Percentiles rank a stretch among this genome's conserved stretches.
These are phyloP conservation scores for Prietella phreatophila DNA, from an alignment of 2,113 vertebrate species.

Conservation along the genomic window DNA sequence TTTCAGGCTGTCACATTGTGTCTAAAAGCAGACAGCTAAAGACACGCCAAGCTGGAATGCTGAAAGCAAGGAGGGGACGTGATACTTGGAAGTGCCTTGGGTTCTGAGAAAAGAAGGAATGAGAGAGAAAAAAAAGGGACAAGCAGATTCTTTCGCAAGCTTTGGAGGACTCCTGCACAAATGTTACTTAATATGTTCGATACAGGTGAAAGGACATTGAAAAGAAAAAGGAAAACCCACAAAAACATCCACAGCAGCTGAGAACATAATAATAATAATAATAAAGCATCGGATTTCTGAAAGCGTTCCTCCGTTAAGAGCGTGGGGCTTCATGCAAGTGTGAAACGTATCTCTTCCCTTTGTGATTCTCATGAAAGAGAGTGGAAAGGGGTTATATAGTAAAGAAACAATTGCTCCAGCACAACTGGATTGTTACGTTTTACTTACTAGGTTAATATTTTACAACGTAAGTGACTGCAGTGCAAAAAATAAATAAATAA, in stretches of 20 bases:
- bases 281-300: neutral
- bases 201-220: neutral
- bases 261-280: conserved; percentile 3
- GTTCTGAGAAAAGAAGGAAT: conserved; percentile 32
- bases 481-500: neutral
- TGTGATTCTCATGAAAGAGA: neutral
- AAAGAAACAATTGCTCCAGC: neutral
- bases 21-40: conserved; percentile 28
- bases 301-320: neutral
- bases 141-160: neutral
- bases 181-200: conserved; percentile 4
- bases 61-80: conserved; percentile 7
- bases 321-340: neutral
- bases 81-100: conserved; percentile 2
- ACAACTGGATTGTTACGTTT: neutral
- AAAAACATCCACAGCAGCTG: neutral
- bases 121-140: neutral
- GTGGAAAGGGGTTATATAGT: neutral
- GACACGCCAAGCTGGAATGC: conserved; percentile 26
- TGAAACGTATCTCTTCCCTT: neutral
- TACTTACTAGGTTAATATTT: conserved; percentile 9
- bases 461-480: neutral
- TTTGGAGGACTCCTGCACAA: neutral
- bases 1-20: conserved; percentile 25
- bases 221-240: neutral